Base-by-base conservation (phyloP, 2,797 vertebrate genomes). In the Nothura maculosa region DNA sequence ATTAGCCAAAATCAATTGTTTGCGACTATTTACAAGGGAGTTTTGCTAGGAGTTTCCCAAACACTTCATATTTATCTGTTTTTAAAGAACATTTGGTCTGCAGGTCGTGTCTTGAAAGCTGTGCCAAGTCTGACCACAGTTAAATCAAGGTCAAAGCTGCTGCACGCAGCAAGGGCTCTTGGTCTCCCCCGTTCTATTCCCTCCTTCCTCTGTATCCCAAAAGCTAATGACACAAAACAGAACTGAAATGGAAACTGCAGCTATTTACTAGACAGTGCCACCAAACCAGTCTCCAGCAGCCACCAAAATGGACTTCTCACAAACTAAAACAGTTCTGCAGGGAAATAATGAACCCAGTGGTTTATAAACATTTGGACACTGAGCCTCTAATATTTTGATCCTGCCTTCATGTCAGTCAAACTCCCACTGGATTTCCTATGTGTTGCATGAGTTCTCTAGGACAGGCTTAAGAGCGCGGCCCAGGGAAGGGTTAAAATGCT, bases 401-500 rank as follows among this genome's bases (percentile, higher is more conserved):
- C 78, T 36, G 28, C 48, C 43, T 86, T 84, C 63, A 38, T n/a
- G 5, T 6, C 5, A 81, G 30, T 24, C 45, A 75, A 12, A 73
- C 9, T 63, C 54, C 15, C 55, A 58, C 22, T 3, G 1, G 27
- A 74, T 89, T 89, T 72, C 68, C 66, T 25, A 12, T 1, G 1
- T n/a, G 9, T 19, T 68, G 66, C 27, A 81, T 85, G 43, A 48
- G 15, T 69, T 72, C 54, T 87, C 43, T 55, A 34, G 38, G 36
- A 76, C 67, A 47, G 10, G 20, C 48, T 95, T 38, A 68, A 83
- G 28, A 87, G 55, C 10, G 83, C 6, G 84, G n/a, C 28, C 40
- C 5, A 61, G 38, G 15, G 36, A 66, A 47, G 76, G 74, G 55
- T 89, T 90, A 85, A 73, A 92, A 84, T 89, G 64, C 72, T 85